Percentiles rank a stretch among this genome's conserved stretches.
Evolutionary conservation across 2,888 invertebrate genomes (phyloP).

Genomic region (Parnassius orleans): DNA sequence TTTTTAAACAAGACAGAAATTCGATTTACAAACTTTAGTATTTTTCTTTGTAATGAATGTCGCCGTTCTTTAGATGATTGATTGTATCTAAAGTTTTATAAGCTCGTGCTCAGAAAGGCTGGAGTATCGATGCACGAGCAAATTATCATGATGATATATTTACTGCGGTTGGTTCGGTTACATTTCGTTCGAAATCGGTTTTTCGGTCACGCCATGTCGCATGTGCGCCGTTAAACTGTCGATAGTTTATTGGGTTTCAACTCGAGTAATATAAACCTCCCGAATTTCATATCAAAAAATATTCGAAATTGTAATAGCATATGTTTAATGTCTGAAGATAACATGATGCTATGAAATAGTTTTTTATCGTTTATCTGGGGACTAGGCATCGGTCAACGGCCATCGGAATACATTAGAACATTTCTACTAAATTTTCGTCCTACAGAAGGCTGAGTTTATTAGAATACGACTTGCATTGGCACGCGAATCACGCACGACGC

Average conservation of each 20-base stretch:
- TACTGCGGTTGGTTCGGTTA: slow-evolving; percentile 56
- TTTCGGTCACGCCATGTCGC: slow-evolving; percentile 79
- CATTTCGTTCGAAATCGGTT: slow-evolving; percentile 72
- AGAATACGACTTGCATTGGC: slow-evolving; percentile 73
- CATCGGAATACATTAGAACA: slow-evolving; percentile 78
- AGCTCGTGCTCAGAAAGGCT: slow-evolving; percentile 40
- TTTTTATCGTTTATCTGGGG: slow-evolving; percentile 31
- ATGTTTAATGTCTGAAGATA: slow-evolving; percentile 34
- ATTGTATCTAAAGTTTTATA: slow-evolving; percentile 18
- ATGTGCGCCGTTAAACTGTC: slow-evolving; percentile 66
- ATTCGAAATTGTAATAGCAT: slow-evolving; percentile 53
- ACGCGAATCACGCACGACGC: slow-evolving; percentile 69
- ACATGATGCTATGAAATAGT: not conserved
- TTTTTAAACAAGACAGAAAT: not conserved
- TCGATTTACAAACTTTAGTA: not conserved
- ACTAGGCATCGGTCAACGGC: slow-evolving; percentile 71
- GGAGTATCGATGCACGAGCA: slow-evolving; percentile 56
- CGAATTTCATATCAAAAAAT: slow-evolving; percentile 49
- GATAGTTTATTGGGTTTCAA: slow-evolving; percentile 69
- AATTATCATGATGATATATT: slow-evolving; percentile 74
- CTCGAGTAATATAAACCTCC: slow-evolving; percentile 55
- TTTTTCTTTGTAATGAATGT: not conserved
- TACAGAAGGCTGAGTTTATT: slow-evolving; percentile 80
- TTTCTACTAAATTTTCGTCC: slow-evolving; percentile 81
- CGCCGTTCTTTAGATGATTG: not conserved